Evolutionary conservation across 2,888 invertebrate genomes (phyloP).

Genomic region (Scaptomyza polygonia): DNA sequence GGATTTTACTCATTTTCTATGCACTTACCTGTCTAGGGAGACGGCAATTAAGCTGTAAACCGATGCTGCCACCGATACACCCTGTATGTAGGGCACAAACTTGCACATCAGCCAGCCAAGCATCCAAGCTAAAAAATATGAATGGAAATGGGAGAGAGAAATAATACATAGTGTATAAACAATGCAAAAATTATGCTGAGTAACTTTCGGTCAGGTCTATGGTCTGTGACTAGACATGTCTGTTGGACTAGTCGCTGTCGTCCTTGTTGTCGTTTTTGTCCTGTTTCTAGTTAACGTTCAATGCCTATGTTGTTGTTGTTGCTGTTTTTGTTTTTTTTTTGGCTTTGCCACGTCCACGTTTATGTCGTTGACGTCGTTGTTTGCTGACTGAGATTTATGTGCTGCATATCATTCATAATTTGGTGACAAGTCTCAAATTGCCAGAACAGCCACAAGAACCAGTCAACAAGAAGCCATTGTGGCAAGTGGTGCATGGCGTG

Average conservation of each 20-base stretch:
- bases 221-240: slow-evolving; percentile 15
- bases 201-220: slow-evolving; percentile 62
- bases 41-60: slow-evolving; percentile 98
- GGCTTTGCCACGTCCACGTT: slow-evolving; percentile 21
- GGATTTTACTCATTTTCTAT: slow-evolving; percentile 23
- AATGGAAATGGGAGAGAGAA: background rate
- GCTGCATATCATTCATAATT: slow-evolving; percentile 78
- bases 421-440: slow-evolving; percentile 78
- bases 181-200: slow-evolving; percentile 71
- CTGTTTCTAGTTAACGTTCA: slow-evolving; percentile 46
- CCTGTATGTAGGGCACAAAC: slow-evolving; percentile 97
- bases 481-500: slow-evolving; percentile 10
- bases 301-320: slow-evolving; percentile 38
- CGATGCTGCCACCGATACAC: slow-evolving; percentile 96
- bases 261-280: slow-evolving; percentile 15
- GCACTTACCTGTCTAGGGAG: slow-evolving; percentile 94
- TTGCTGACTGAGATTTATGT: slow-evolving; percentile 76
- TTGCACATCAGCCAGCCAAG: slow-evolving; percentile 98
- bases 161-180: slow-evolving; percentile 49
- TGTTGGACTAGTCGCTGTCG: slow-evolving; percentile 9
- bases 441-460: slow-evolving; percentile 24
- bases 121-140: slow-evolving; percentile 92
- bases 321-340: background rate
- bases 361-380: slow-evolving; percentile 53
- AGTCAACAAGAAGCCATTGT: slow-evolving; percentile 19